Base-by-base conservation (phyloP, 1,140 invertebrate genomes). In the Sminthurinus signatus region DNA sequence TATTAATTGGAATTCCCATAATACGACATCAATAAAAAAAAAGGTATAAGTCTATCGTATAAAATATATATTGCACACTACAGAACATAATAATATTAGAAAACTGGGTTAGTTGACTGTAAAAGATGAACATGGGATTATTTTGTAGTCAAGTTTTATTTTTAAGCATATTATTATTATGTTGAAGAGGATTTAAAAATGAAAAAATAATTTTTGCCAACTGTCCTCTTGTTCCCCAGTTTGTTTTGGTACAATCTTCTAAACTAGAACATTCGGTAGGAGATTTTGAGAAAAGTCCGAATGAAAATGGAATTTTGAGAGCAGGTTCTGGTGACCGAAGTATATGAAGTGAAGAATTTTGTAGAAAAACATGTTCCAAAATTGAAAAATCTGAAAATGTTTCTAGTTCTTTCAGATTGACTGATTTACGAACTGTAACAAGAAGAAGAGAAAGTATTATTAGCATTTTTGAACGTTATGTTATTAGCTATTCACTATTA, bases 281-380 rank as follows among this genome's bases (percentile, higher is more conserved):
- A 28, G n/a, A n/a, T n/a, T n/a, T n/a, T n/a, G n/a, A n/a, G n/a
- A n/a, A n/a, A n/a, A n/a, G n/a, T n/a, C n/a, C n/a, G 23, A 44
- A 28, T 23, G 5, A 19, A 27, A 60, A 67, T 39, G n/a, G 28
- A 15, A 69, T 31, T 15, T 36, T 69, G 28, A 89, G 76, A 19
- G 81, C 80, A 52, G 87, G 87, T 73, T 90, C 88, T 14, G 86
- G 81, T 17, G 84, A 86, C 55, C 86, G 78, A 69, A 90, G 80
- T n/a, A 84, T 74, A 74, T 88, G 85, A 1, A 88, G 52, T 56
- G 82, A 76, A 62, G 79, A 79, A 64, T 78, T 79, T 31, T 78
- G 75, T 8, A 86, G 73, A 70, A 88, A 88, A 78, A 88, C 81
- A 48, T 83, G 79, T 67, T 83, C 85, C 17, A 88, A 69, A 62